Evolutionary conservation across 30 jellyfish, hydroid and myxozoan genomes (phyloP).

Genomic region (Aurelia coerulea): DNA sequence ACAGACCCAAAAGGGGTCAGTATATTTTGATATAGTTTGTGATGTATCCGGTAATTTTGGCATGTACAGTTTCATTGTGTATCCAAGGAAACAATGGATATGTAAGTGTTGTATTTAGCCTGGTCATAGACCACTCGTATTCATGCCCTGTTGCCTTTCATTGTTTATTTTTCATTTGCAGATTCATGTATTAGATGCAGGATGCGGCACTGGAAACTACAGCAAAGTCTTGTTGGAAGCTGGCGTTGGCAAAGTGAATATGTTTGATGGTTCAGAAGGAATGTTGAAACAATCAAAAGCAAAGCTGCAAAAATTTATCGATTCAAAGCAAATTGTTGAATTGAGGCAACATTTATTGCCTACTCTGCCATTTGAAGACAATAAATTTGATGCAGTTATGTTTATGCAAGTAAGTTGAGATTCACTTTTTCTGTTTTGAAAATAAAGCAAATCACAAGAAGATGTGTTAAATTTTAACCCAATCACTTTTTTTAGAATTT

Average conservation of each 20-base stretch:
- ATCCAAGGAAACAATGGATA: no score
- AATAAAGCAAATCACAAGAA: not conserved
- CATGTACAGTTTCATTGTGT: no score
- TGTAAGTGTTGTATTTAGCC: no score
- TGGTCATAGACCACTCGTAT: no score
- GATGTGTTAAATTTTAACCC: not conserved
- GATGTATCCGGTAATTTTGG: no score
- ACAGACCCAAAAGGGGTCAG: no score
- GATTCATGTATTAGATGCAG: constrained; percentile 77
- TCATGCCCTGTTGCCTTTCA: no score
- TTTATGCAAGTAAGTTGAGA: constrained; percentile 53
- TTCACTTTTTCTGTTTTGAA: not conserved
- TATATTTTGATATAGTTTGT: no score
- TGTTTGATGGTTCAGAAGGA: constrained; percentile 85
- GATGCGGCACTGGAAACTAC: constrained; percentile 94
- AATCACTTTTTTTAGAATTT: not conserved
- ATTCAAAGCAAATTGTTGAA: constrained; percentile 17
- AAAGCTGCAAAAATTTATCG: constrained; percentile 47
- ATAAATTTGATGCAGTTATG: constrained; percentile 67
- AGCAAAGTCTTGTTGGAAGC: constrained; percentile 60
- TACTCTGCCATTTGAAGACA: constrained; percentile 56
- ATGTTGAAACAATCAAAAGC: constrained; percentile 70
- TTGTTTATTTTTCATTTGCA: not conserved
- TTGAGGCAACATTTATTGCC: constrained; percentile 50
- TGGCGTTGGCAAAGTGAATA: constrained; percentile 68